Evolutionary conservation across 2,888 invertebrate genomes (phyloP), one percentile per base, ranked within the genome.

Genomic region (Melitaea athalia): DNA sequence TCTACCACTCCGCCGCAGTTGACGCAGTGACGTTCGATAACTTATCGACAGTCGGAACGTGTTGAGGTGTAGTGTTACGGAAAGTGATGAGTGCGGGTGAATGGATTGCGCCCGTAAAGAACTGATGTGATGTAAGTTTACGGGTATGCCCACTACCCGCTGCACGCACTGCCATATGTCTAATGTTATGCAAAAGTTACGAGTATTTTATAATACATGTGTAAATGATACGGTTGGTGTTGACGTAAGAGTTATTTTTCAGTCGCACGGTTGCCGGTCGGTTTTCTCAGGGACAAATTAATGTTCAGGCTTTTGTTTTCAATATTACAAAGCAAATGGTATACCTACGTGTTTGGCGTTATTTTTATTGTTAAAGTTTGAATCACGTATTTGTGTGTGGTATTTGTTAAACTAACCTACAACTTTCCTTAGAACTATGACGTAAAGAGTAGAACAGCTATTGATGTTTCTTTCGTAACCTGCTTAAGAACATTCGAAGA

Each of bases 11-110:
- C 45, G 15, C 73, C 73, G 73, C 72, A 67, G 72, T 63, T 75
- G 74, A 83, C 85, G 88, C 88, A 89, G 85, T 89, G 86, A 85
- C 88, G 86, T 82, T 70, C 73, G 70, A 74, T 69, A 73, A 64
- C 71, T 60, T 67, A 69, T 70, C 64, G 66, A 67, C 63, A 50
- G 57, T 66, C 63, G 65, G 14, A 66, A 66, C 70, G 64, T 70
- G 71, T 67, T 71, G 60, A 66, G 65, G 69, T 73, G 71, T 69
- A 63, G 71, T 73, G 71, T 68, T 64, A 70, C 70, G 63, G 33
- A 52, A 63, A 63, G 71, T 69, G 68, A 59, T 70, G 65, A 50
- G 69, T 63, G 67, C 67, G 59, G 24, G 52, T 60, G 65, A 73
- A 73, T 68, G 73, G 72, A 72, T 72, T 72, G 63, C 68, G 59